Conservation (phyloP, 2,888 invertebrate genomes). For the Patella depressa region DNA sequence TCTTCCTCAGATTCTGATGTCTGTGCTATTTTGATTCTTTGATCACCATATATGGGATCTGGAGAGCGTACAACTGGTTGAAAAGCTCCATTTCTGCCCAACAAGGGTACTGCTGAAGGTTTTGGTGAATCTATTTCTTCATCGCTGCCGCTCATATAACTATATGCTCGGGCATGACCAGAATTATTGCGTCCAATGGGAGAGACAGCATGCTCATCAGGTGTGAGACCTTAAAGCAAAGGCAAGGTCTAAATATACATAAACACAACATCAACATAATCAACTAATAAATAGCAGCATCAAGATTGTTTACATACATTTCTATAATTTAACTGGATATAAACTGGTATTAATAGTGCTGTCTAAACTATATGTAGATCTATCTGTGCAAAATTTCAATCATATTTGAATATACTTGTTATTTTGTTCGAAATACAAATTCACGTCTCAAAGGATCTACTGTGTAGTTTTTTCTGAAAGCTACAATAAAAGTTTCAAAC, state of each 20-base stretch:
- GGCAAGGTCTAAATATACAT: slow-evolving; percentile 6
- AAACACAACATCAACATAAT: not conserved
- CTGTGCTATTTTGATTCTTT: slow-evolving; percentile 20
- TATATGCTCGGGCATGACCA: slow-evolving; percentile 39
- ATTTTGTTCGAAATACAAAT: too few relatives aligned
- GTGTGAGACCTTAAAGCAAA: slow-evolving; percentile 44
- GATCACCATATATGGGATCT: slow-evolving; percentile 7
- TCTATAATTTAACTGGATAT: too few relatives aligned
- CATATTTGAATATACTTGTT: too few relatives aligned
- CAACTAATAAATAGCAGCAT: not conserved
- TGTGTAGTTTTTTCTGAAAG: too few relatives aligned
- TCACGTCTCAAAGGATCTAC: too few relatives aligned
- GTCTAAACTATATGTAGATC: too few relatives aligned
- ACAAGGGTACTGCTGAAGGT: slow-evolving; percentile 24
- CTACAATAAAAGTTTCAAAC: too few relatives aligned
- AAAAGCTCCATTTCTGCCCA: slow-evolving; percentile 25
- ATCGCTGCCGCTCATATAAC: slow-evolving; percentile 64
- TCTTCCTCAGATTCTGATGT: slow-evolving; percentile 42
- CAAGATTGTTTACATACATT: too few relatives aligned
- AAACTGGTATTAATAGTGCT: too few relatives aligned
- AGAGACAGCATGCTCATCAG: slow-evolving; percentile 49
- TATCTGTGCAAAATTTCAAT: too few relatives aligned
- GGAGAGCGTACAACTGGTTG: slow-evolving; percentile 16
- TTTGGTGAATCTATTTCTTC: slow-evolving; percentile 49
- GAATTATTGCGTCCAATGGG: slow-evolving; percentile 38